Evolutionary conservation across 2,113 vertebrate species (phyloP).

Genomic region (Equus quagga): DNA sequence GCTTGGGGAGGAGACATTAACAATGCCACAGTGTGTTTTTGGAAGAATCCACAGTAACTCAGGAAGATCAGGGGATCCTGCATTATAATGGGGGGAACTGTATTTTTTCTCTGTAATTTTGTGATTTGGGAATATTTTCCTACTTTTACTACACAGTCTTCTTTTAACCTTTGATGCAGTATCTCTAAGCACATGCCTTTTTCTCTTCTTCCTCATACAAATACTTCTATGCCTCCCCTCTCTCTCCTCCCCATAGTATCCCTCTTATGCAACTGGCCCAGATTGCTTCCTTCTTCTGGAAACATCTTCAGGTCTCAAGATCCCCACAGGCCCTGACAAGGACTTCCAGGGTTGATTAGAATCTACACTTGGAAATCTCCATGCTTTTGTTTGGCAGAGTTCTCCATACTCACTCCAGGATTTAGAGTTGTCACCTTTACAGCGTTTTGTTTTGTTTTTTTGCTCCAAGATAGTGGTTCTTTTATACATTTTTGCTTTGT

Average conservation of each 20-base stretch:
- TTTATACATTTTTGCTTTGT: conserved; percentile 1
- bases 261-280: neutral
- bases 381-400: conserved; percentile 50
- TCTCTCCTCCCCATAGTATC: neutral
- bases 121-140: conserved; percentile 39
- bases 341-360: conserved; percentile 41
- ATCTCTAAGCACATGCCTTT: conserved; percentile 4
- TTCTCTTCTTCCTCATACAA: conserved; percentile 39
- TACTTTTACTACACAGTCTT: neutral
- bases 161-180: neutral
- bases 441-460: neutral
- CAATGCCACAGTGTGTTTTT: conserved; percentile 20
- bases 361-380: conserved; percentile 40
- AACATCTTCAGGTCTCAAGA: conserved; percentile 20
- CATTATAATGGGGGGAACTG: neutral
- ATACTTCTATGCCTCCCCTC: neutral
- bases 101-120: conserved; percentile 52
- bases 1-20: neutral
- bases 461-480: neutral
- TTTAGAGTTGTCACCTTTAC: conserved; percentile 56
- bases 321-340: neutral
- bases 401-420: neutral
- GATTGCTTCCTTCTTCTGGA: conserved; percentile 33
- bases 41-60: neutral
- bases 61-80: neutral